Base-by-base conservation (phyloP, 2,888 invertebrate genomes). In the Orgyia antiqua region DNA sequence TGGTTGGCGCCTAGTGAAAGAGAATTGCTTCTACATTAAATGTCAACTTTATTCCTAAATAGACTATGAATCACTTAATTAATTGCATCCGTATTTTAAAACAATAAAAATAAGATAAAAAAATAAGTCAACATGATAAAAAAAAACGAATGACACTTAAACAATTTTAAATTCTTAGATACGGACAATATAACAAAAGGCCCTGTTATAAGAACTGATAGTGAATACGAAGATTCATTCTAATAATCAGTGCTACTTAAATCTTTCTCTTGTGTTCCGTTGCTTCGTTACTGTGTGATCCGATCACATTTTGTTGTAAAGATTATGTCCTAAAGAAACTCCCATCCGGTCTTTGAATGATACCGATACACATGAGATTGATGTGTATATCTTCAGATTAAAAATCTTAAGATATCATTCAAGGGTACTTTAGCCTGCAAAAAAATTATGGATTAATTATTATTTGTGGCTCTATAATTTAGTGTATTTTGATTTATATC, bases 271-370 rank as follows among this genome's bases (percentile, higher is more conserved):
- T 63, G 61, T 71, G 67, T 71, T 66, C 58, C 59, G 61, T 66
- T 64, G 65, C 65, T 79, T 80, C 80, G 77, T 82, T 82, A 79
- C 77, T 68, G 65, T 66, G 66, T 68, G 76, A 79, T 76, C 65
- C 53, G 74, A 80, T 78, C 78, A 79, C 76, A 77, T 74, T 83
- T 83, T 82, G 77, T 83, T 82, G 79, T 83, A 76, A 82, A 82
- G 80, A 83, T 83, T 83, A 83, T 82, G 82, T 82, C 65, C 68
- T 64, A 68, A 76, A 77, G 82, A 80, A 80, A 73, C 69, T 69
- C 69, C 50, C 80, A 83, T 83, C 84, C 83, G 84, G 82, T 82
- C 68, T 72, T 75, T 65, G 69, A 59, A 52, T 33, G 40, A 10
- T 42, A 32, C 45, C 20, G 64, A 13, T 59, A 42, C 51, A 79